Conservation (phyloP, 2,797 vertebrate genomes). For the Amblyopsis hoosieri region DNA sequence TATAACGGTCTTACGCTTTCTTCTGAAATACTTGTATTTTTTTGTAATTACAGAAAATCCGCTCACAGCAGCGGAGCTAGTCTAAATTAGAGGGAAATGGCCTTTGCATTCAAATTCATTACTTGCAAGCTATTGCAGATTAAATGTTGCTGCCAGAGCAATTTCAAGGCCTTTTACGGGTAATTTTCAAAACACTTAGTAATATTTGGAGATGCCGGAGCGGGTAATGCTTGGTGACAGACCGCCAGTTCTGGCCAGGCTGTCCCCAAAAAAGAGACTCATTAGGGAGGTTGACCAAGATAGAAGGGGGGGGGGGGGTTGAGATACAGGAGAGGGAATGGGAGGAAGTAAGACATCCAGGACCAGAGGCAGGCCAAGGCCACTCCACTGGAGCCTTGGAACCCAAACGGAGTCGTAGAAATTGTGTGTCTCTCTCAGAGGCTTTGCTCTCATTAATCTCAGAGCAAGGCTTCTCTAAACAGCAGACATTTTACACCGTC, state of each 20-base stretch:
- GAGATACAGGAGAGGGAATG: not conserved
- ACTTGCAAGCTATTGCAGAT: not conserved
- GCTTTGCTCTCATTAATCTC: slow-evolving; percentile 37
- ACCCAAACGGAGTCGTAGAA: slow-evolving; percentile 12
- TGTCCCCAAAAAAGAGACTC: slow-evolving; percentile 3
- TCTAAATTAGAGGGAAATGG: not conserved
- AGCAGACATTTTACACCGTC: slow-evolving; percentile 36
- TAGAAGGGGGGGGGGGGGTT: not conserved
- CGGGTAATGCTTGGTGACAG: slow-evolving; percentile 9
- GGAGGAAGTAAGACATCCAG: slow-evolving; percentile 8
- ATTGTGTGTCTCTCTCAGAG: slow-evolving; percentile 27
- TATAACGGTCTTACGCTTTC: not conserved
- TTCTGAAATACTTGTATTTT: not conserved
- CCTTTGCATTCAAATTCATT: not conserved
- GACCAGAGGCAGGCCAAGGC: not conserved
- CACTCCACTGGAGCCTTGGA: slow-evolving; percentile 9
- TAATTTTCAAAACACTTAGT: not conserved
- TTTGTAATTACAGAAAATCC: too few species aligned
- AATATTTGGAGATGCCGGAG: not conserved
- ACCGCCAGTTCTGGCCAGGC: slow-evolving; percentile 4
- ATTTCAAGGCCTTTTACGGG: slow-evolving; percentile 1
- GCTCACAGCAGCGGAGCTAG: not conserved
- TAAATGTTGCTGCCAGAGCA: not conserved
- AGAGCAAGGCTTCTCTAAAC: slow-evolving; percentile 36
- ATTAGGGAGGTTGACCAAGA: not conserved